These are phyloP conservation scores for Toxostoma redivivum DNA, from an alignment of 2,113 vertebrate genomes.

Conservation along the genomic window DNA sequence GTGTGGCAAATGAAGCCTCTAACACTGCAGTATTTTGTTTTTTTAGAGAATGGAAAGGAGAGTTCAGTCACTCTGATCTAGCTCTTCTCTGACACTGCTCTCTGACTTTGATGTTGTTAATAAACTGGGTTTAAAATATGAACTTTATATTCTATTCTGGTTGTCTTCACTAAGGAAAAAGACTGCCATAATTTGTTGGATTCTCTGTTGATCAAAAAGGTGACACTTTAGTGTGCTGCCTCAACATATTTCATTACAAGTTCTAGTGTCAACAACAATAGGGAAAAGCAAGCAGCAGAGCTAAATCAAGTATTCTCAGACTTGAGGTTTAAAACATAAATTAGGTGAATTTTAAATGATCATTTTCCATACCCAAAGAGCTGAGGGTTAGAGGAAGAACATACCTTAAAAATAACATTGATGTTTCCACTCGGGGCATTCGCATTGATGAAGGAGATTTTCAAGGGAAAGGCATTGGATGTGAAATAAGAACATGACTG, in stretches of 20 bases:
- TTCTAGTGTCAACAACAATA: background rate
- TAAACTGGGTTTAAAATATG: background rate
- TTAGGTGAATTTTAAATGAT: constrained; percentile 5
- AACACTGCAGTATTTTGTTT: background rate
- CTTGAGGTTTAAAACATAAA: background rate
- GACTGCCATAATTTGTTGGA: background rate
- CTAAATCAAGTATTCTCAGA: background rate
- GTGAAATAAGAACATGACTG: constrained; percentile 75
- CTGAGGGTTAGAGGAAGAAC: background rate
- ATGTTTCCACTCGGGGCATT: constrained; percentile 64
- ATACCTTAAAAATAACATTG: constrained; percentile 76
- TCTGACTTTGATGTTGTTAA: background rate
- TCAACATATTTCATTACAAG: background rate
- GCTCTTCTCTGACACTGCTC: background rate
- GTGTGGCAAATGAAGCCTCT: background rate
- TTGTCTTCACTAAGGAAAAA: background rate
- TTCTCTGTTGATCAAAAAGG: background rate
- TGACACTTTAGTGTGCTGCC: background rate
- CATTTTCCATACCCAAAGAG: background rate
- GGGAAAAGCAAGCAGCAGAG: background rate
- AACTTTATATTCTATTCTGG: background rate
- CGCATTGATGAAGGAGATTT: constrained; percentile 72
- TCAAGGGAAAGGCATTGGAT: constrained; percentile 73
- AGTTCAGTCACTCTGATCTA: background rate
- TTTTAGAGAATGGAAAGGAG: background rate